phyloP scores from a whole-genome alignment of 2,113 vertebrate genomes.

The Apeltes quadracus region DNA sequence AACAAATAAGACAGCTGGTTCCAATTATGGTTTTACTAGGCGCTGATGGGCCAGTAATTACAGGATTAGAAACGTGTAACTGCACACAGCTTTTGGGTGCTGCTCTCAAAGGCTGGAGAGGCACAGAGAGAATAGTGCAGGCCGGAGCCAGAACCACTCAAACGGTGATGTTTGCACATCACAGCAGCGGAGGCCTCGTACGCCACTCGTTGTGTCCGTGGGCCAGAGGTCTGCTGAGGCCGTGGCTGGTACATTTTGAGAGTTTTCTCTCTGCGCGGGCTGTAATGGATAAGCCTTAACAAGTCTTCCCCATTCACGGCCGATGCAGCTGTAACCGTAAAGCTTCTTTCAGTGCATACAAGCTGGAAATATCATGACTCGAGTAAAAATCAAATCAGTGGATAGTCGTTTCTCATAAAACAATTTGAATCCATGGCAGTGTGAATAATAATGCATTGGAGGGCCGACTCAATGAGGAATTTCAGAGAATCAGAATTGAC shows the following conservation, averaged over 20 bases:
- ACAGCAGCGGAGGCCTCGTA: constrained; percentile 48
- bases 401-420: background rate
- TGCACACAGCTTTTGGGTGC: constrained; percentile 73
- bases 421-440: background rate
- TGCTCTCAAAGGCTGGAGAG: constrained; percentile 67
- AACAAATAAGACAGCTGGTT: constrained; percentile 81
- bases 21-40: constrained; percentile 81
- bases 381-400: background rate
- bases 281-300: constrained; percentile 3
- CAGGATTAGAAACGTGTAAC: constrained; percentile 80
- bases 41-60: constrained; percentile 81
- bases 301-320: background rate
- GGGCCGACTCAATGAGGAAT: background rate
- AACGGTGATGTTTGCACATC: constrained; percentile 74
- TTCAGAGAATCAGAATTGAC: background rate
- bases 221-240: constrained; percentile 54
- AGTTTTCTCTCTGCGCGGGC: constrained; percentile 8
- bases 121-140: constrained; percentile 44
- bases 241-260: constrained; percentile 47
- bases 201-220: constrained; percentile 55
- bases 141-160: constrained; percentile 58
- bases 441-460: background rate
- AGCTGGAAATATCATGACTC: too few relatives aligned
- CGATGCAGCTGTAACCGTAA: background rate
- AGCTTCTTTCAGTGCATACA: background rate